Evolutionary conservation across 2,888 invertebrate genomes (phyloP).

Genomic region (Drosophila cyrtoloma): DNA sequence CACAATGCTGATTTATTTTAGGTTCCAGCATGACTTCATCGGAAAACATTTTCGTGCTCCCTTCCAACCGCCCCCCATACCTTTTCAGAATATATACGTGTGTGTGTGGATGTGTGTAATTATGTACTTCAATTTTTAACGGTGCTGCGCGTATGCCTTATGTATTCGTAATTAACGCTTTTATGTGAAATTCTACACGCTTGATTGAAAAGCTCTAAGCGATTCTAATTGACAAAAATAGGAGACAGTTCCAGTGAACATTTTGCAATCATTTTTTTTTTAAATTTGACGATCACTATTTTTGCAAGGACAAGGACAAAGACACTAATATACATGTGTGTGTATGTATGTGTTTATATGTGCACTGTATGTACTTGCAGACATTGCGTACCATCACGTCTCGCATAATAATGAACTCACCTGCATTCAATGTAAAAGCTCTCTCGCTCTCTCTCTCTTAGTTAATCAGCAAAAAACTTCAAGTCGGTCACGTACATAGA

Average conservation of each 20-base stretch:
- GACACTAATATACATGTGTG: not conserved
- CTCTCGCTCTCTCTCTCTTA: conserved; percentile 30
- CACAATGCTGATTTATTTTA: conserved; percentile 70
- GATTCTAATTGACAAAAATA: conserved; percentile 61
- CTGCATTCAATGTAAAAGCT: conserved; percentile 58
- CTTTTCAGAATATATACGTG: conserved; percentile 11
- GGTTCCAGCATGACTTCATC: conserved; percentile 77
- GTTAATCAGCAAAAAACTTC: conserved; percentile 40
- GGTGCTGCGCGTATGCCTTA: conserved; percentile 47
- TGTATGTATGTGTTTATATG: conserved; percentile 1
- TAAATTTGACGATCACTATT: conserved; percentile 20
- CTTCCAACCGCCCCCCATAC: conserved; percentile 19
- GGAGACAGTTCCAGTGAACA: conserved; percentile 52
- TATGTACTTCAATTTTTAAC: conserved; percentile 65
- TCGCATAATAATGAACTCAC: conserved; percentile 49
- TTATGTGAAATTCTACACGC: conserved; percentile 71
- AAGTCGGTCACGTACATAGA: conserved; percentile 69
- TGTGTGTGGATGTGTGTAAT: conserved; percentile 25
- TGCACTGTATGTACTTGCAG: not conserved
- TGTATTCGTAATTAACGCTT: conserved; percentile 67
- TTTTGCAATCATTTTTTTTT: conserved; percentile 5
- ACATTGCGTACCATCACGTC: conserved; percentile 48
- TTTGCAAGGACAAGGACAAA: conserved; percentile 25
- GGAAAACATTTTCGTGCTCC: conserved; percentile 53
- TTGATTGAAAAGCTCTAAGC: conserved; percentile 59